These are phyloP conservation scores for Sebastes alutus DNA, from an alignment of 2,797 vertebrate species.

Conservation along the genomic window DNA sequence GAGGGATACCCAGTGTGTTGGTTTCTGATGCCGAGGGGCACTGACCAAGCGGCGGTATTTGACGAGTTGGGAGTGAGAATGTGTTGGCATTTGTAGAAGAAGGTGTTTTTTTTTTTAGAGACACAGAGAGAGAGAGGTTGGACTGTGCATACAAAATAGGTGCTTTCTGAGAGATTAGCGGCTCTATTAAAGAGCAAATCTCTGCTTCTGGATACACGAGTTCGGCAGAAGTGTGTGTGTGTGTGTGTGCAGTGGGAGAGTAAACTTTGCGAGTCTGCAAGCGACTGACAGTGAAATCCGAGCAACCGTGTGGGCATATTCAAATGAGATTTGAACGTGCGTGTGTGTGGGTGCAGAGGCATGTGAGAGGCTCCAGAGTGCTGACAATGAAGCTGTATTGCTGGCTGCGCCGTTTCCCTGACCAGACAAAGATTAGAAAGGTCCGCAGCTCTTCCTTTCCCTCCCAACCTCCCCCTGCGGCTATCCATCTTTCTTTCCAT, in stretches of 20 bases:
- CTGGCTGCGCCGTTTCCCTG: constrained; percentile 46
- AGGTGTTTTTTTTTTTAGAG: not conserved
- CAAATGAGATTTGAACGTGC: constrained; percentile 34
- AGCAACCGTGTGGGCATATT: constrained; percentile 38
- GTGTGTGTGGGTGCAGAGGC: not conserved
- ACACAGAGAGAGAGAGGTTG: not conserved
- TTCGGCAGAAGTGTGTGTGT: constrained; percentile 6
- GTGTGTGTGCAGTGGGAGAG: not conserved
- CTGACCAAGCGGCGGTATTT: too few species aligned
- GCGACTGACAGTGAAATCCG: constrained; percentile 15
- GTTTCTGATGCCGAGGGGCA: too few species aligned
- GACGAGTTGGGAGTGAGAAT: not conserved
- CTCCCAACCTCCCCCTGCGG: constrained; percentile 6
- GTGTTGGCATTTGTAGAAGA: not conserved
- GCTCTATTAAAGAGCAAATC: constrained; percentile 54
- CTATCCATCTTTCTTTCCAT: constrained; percentile 37
- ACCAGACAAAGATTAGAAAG: constrained; percentile 44
- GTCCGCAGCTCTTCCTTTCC: constrained; percentile 3
- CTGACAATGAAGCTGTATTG: constrained; percentile 62
- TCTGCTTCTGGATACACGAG: constrained; percentile 22
- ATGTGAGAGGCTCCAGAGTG: constrained; percentile 26
- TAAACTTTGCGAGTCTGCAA: constrained; percentile 21
- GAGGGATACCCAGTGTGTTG: too few species aligned
- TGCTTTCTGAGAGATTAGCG: constrained; percentile 54
- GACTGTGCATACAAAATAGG: constrained; percentile 41